Base-by-base conservation (phyloP, 1,140 invertebrate species). In the Scaptomyza hsui region DNA sequence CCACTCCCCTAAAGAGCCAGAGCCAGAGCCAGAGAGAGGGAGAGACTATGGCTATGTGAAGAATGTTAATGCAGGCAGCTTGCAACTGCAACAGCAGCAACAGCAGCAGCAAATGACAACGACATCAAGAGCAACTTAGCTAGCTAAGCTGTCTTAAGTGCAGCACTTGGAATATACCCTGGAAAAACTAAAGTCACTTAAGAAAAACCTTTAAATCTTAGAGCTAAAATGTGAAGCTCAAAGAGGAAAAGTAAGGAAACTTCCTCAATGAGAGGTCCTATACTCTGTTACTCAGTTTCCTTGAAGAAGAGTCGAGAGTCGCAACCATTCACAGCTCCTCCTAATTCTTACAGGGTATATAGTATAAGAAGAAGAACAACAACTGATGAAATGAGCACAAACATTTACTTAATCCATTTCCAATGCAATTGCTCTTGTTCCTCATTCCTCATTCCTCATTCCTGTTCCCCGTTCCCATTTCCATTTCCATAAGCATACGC, bases 331-430 rank as follows among this genome's bases (percentile, higher is more conserved):
- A 6, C 24, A 24, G 24, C 24, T 24, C 4, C n/a, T 24, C 12
- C 1, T 32, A 9, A 7, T 15, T 6, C 0, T 7, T 55, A 10
- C 19, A 55, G 52, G 52, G 52, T 55, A 55, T 41, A 12, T 24
- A 12, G 10, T 5, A 53, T 7, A 29, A 29, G 26, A 29, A 29
- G 26, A 26, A 26, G 52, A 39, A 55, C 29, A 60, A 42, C 59
- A 24, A 51, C 42, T 37, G 10, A 29, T 51, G 68, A 78, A 83
- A 83, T 68, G 72, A 62, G 79, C 67, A 79, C 79, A 83, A 79
- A 76, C 79, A 83, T 83, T 83, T 83, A 83, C 80, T 82, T 83
- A 83, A 83, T 83, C 79, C 79, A 85, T 76, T 81, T 80, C 80
- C 59, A 74, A 85, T 85, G 68, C 62, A 62, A 57, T 74, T 85